Evolutionary conservation across 2,888 invertebrate species (phyloP).

Genomic region (Heliconius charithonia): DNA sequence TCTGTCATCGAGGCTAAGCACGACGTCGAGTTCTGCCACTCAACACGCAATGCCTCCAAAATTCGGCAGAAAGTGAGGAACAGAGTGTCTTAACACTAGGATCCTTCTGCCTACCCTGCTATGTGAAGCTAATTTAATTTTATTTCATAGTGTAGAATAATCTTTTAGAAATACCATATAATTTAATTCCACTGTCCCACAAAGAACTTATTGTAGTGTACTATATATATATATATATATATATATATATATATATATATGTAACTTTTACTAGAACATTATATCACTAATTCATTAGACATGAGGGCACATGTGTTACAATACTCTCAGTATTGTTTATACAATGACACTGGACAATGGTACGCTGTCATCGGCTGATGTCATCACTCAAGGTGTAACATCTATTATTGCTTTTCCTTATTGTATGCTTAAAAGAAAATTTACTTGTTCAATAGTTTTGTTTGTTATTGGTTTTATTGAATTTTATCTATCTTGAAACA

Average conservation of each 20-base stretch:
- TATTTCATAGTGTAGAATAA: too few species aligned
- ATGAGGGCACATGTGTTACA: neutral
- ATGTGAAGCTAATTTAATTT: too few species aligned
- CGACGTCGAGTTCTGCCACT: too few species aligned
- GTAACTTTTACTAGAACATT: neutral
- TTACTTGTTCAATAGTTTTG: neutral
- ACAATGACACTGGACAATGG: constrained; percentile 47
- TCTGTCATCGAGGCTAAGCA: too few species aligned
- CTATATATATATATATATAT: too few species aligned
- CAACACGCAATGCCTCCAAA: too few species aligned
- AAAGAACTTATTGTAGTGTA: neutral
- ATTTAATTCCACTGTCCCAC: neutral
- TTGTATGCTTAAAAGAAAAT: constrained; percentile 2
- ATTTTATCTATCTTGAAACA: neutral
- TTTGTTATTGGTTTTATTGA: neutral
- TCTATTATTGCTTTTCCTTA: constrained; percentile 59
- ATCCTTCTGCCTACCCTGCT: too few species aligned
- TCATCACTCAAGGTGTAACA: constrained; percentile 63
- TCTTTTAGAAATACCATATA: neutral
- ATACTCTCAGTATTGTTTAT: constrained; percentile 42
- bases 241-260: too few species aligned
- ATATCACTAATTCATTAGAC: constrained; percentile 8
- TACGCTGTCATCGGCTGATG: constrained; percentile 56
- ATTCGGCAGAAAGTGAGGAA: too few species aligned
- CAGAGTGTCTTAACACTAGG: too few species aligned